A percentile compares a stretch with the other conserved stretches of the same genome.
Conservation (phyloP, 2,113 vertebrate genomes). For the Thamnophis sirtalis region DNA sequence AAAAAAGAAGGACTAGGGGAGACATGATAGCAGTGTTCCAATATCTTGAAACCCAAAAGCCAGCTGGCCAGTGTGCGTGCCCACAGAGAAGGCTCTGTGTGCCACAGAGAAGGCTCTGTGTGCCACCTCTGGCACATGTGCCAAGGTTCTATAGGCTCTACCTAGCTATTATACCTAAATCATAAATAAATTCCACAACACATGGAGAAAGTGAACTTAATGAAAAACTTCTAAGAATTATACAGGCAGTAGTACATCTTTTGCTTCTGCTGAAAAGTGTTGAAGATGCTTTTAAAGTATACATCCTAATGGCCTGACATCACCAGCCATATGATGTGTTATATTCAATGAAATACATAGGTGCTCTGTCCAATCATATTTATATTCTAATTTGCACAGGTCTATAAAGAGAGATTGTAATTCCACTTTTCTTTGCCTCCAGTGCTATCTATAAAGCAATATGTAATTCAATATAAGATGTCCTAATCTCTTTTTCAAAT, state of each 20-base stretch:
- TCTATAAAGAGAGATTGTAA: background rate
- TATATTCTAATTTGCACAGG: background rate
- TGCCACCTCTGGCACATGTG: no score
- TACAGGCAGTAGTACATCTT: background rate
- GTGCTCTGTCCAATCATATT: background rate
- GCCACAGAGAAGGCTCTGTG: no score
- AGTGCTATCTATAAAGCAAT: background rate
- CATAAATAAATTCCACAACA: background rate
- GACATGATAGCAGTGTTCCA: no score
- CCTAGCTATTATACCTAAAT: background rate
- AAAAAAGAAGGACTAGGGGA: no score
- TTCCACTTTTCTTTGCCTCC: background rate
- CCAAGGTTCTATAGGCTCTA: no score
- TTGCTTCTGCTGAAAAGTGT: background rate
- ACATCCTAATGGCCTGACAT: background rate
- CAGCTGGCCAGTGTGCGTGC: no score
- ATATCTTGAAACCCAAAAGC: no score
- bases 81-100: no score
- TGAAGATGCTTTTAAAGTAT: constrained; percentile 40
- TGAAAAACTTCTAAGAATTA: constrained; percentile 20
- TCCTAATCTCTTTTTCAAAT: background rate
- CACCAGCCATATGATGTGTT: background rate
- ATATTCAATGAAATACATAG: background rate
- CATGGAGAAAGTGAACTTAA: background rate
- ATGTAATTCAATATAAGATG: background rate